phyloP scores from a whole-genome alignment of 2,888 invertebrate species.

The Dolichomitus sp. region DNA sequence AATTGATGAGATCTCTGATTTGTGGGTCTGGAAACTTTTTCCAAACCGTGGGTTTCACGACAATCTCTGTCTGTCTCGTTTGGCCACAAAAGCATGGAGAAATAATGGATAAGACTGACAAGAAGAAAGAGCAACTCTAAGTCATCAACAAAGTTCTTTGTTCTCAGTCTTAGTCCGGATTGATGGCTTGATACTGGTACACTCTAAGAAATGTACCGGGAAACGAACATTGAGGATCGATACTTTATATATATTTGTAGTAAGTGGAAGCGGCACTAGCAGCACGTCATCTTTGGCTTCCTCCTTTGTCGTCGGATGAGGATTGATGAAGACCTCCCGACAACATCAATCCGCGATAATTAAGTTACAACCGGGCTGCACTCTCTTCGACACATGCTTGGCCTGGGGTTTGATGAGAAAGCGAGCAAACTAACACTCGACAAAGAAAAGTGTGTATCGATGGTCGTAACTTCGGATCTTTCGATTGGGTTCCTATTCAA shows the following conservation, averaged over 20 bases:
- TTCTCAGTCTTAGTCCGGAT: background rate
- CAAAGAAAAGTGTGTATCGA: constrained; percentile 27
- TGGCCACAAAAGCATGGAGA: background rate
- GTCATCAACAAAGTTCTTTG: constrained; percentile 20
- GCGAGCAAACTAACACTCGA: constrained; percentile 15
- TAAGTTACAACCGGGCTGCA: constrained; percentile 66
- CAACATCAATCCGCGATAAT: constrained; percentile 72
- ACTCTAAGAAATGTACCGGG: background rate
- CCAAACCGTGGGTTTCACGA: background rate
- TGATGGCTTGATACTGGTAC: constrained; percentile 10
- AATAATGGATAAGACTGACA: background rate
- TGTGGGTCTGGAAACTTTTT: background rate
- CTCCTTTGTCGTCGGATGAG: constrained; percentile 70
- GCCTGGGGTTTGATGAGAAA: background rate
- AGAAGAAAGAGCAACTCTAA: background rate
- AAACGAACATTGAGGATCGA: constrained; percentile 20
- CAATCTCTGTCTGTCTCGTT: background rate
- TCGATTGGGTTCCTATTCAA: background rate
- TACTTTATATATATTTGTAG: constrained; percentile 1
- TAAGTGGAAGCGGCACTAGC: constrained; percentile 3
- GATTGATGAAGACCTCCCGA: constrained; percentile 72
- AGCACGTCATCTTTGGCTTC: constrained; percentile 72
- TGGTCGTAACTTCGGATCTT: background rate
- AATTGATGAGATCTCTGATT: background rate
- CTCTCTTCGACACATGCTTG: constrained; percentile 32